phyloP scores from a whole-genome alignment of 2,113 vertebrate species.

The Aepyceros melampus region DNA sequence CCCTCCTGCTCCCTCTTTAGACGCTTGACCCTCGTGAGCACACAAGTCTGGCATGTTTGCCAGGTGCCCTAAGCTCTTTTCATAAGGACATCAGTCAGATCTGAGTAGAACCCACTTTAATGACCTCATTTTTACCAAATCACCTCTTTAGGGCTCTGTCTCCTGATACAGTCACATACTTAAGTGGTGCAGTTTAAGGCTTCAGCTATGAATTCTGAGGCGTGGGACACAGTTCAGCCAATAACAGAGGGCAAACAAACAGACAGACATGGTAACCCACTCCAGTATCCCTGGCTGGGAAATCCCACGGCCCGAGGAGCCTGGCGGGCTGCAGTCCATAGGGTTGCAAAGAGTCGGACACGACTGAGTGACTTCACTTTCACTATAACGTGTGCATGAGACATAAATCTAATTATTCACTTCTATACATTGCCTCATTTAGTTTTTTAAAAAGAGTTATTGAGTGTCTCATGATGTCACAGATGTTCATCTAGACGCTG shows the following conservation, averaged over 20 bases:
- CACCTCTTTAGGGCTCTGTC: not conserved
- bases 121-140: not conserved
- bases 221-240: not conserved
- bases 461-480: not conserved
- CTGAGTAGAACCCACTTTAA: not conserved
- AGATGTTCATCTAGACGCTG: not conserved
- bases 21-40: accelerated
- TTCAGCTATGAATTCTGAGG: not conserved
- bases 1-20: not conserved
- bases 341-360: not conserved
- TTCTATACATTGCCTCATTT: not conserved
- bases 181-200: not conserved
- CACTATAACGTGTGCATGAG: not conserved
- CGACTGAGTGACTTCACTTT: not conserved
- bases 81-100: not conserved
- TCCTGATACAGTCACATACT: not conserved
- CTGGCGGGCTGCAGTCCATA: not conserved
- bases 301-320: not conserved
- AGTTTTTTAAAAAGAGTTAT: not conserved
- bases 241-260: not conserved
- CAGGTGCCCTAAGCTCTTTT: not conserved
- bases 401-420: not conserved
- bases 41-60: not conserved
- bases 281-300: not conserved
- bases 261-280: not conserved